These are phyloP conservation scores for Condylura cristata DNA, from an alignment of 2,113 vertebrate species.

Conservation along the genomic window DNA sequence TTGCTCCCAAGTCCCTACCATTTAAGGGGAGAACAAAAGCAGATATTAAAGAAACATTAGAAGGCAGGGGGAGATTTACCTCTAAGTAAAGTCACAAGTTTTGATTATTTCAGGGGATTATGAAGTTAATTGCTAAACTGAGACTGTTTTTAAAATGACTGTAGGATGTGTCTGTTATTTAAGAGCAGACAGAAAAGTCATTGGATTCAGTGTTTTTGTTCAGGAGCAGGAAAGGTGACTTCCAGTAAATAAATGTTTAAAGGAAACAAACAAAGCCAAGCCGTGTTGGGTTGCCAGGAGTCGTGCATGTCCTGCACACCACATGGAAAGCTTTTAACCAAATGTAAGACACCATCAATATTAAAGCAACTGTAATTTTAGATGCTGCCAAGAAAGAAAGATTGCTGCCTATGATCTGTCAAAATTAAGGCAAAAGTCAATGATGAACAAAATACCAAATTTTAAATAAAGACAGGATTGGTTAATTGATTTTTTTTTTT, in stretches of 20 bases:
- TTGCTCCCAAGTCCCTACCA: background rate
- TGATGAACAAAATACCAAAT: background rate
- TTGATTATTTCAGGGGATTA: background rate
- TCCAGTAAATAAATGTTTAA: background rate
- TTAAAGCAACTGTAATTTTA: constrained; percentile 31
- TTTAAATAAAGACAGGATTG: background rate
- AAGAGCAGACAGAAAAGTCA: constrained; percentile 15
- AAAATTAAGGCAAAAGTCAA: constrained; percentile 40
- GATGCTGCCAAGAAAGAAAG: constrained; percentile 11
- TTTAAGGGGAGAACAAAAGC: background rate
- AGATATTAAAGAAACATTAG: background rate
- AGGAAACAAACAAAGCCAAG: background rate
- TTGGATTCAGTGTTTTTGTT: background rate
- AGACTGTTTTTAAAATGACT: background rate
- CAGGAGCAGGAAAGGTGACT: background rate
- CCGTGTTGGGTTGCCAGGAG: constrained; percentile 14
- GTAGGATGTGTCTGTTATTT: constrained; percentile 5
- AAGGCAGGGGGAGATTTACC: background rate
- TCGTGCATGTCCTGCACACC: background rate
- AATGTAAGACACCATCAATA: background rate
- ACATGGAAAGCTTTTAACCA: background rate
- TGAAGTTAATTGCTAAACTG: background rate
- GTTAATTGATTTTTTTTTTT: constrained; percentile 30
- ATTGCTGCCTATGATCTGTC: background rate
- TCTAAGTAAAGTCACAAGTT: background rate